Conservation (phyloP, 2,113 vertebrate genomes). For the Platichthys flesus region DNA sequence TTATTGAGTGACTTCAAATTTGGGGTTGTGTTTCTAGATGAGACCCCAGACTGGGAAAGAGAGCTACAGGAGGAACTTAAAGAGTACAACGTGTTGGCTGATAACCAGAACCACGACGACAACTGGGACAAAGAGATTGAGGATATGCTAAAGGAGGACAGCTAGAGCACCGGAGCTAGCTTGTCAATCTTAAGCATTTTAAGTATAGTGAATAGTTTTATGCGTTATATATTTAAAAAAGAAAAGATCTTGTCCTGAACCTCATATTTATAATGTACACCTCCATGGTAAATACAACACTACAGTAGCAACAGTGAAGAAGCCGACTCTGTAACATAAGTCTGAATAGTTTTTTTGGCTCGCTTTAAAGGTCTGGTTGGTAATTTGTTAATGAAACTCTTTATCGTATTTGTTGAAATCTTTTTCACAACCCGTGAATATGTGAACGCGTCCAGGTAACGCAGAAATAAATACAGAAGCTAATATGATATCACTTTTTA, state of each 20-base stretch:
- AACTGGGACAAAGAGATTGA: conserved; percentile 96
- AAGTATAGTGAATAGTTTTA: background rate
- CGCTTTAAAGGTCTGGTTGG: background rate
- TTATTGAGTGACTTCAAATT: too few species aligned
- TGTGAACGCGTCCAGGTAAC: background rate
- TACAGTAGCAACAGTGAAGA: background rate
- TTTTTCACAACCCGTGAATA: background rate
- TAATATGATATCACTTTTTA: background rate
- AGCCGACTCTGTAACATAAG: background rate
- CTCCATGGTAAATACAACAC: background rate
- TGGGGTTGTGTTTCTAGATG: conserved; percentile 77
- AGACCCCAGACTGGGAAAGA: conserved; percentile 90
- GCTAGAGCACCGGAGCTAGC: conserved; percentile 59
- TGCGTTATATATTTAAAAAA: background rate
- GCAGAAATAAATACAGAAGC: background rate
- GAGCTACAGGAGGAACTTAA: conserved; percentile 93
- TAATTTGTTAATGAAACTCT: background rate
- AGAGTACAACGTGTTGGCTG: conserved; percentile 90
- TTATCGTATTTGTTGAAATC: too few species aligned
- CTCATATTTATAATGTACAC: background rate
- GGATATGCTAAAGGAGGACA: conserved; percentile 90
- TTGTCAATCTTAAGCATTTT: background rate
- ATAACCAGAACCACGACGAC: conserved; percentile 86
- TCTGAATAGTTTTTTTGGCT: background rate
- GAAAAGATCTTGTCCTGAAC: background rate